A percentile compares a stretch with the other conserved stretches of the same genome.
Evolutionary conservation across 2,113 vertebrate genomes (phyloP).

Genomic region (Erinaceus europaeus): DNA sequence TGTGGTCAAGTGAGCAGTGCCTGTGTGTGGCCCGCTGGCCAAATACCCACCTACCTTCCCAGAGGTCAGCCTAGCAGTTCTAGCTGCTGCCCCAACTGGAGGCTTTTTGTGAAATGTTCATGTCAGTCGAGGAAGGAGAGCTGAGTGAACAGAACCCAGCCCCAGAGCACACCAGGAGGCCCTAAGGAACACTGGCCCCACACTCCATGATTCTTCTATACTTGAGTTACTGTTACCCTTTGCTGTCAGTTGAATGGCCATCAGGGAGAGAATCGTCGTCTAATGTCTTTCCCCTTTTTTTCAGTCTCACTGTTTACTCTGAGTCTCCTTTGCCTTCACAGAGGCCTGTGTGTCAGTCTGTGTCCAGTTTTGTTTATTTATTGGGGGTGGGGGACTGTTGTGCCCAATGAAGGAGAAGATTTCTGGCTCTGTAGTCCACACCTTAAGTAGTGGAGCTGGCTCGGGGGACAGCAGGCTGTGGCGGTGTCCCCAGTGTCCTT

Average conservation of each 20-base stretch:
- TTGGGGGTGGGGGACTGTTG: slow-evolving; percentile 35
- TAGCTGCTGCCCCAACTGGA: neutral
- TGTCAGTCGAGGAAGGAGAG: neutral
- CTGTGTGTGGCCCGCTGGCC: neutral
- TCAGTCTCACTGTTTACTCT: neutral
- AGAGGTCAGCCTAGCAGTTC: neutral
- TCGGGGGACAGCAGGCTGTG: too few species aligned
- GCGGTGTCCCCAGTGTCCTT: too few species aligned
- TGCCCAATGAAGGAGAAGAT: slow-evolving; percentile 12
- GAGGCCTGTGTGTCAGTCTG: neutral
- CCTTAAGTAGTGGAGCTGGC: neutral
- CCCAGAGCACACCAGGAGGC: neutral
- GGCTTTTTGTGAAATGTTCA: neutral
- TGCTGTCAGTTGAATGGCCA: neutral
- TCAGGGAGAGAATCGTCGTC: neutral
- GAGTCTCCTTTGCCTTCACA: neutral
- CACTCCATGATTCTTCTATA: neutral
- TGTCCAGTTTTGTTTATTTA: slow-evolving; percentile 45
- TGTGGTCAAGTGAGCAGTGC: neutral
- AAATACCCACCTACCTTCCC: slow-evolving; percentile 18
- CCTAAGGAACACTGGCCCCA: slow-evolving; percentile 4
- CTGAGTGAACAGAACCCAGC: neutral
- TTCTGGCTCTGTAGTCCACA: slow-evolving; percentile 28
- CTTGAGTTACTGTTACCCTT: neutral
- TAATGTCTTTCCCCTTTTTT: neutral